Base-by-base conservation (phyloP, 2,888 invertebrate genomes). In the Calliopum simillimum region DNA sequence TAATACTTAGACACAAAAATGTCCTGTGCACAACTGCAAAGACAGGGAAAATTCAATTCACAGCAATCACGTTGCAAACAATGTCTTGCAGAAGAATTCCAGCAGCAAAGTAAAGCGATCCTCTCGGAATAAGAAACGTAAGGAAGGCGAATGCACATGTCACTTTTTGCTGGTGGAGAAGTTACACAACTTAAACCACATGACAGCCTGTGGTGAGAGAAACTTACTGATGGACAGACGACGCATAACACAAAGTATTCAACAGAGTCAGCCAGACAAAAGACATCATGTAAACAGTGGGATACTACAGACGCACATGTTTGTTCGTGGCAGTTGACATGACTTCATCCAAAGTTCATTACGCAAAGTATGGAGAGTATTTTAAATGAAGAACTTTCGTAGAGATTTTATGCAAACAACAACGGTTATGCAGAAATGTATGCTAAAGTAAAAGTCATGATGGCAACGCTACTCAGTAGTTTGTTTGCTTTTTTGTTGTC, bases 281-380 rank as follows among this genome's bases (percentile, higher is more conserved):
- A 43, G 53, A 51, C n/a, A 63, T 25, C n/a, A 44, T 23, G 62
- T 25, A 63, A 8, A 49, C 62, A 47, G 21, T 43, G 59, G 59
- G 61, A 13, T 21, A 11, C 59, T 25, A 25, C 33, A 8, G 61
- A 23, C 46, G 61, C 61, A 49, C 47, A 49, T 63, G 49, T 47
- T 44, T 49, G 63, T 69, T 49, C 64, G 56, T 66, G 41, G 53
- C 41, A 63, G 69, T 58, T 72, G 72, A 70, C 59, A 65, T 68
- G 64, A 68, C 68, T 68, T 68, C 68, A 68, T 66, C 66, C 65
- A 68, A 68, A 72, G 59, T 68, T 70, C 58, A 68, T 66, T 55
- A 44, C 66, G 58, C 47, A 25, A 68, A 68, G 61, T 70, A 21
- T 53, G 46, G 4, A 14, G 43, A 66, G 33, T 49, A 58, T 58